Base-by-base conservation (phyloP, 2,113 vertebrate genomes). In the Embiotoca jacksoni region DNA sequence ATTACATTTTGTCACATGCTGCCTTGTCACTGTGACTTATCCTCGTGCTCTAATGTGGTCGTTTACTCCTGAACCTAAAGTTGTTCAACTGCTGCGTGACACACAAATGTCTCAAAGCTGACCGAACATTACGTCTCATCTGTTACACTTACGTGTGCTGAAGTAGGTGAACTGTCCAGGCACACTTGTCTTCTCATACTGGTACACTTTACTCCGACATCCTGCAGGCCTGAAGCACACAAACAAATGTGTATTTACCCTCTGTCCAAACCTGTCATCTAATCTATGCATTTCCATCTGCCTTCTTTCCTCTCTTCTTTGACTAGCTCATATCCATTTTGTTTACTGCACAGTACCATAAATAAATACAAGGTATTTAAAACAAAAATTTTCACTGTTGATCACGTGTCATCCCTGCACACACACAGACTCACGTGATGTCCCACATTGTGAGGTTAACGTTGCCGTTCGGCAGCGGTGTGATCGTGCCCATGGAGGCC, bases 371-470 rank as follows among this genome's bases (percentile, higher is more conserved):
- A 23, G 23, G 23, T 23, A 23, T 23, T 23, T 23, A 1, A 23
- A 23, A 23, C 23, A 23, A 23, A 23, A 23, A 35, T 75, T 56
- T 58, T 36, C 72, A 36, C 5, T 33, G 2, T 49, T 23, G 23
- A 23, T 23, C 23, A 23, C 23, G 23, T 23, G 13, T 52, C 35
- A 54, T 39, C 35, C 39, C 3, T 13, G 37, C 15, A 72, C 36
- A 56, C 52, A 58, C 23, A 23, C 23, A 23, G 5, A 86, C 93
- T 89, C 46, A 95, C 95, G 78, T 87, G 32, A 71, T 66, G 2
- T 84, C 90, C 92, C 93, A 95, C 92, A 95, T 93, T 0, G 94
- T 94, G 84, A 95, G 93, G 81, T 93, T 92, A 5, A 80, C 93
- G 7, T 92, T 90, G n/a, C 93, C 93, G 1, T 90, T 92, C 5